Base-by-base conservation (phyloP, 1,140 invertebrate genomes). In the Megalopta genalis region DNA sequence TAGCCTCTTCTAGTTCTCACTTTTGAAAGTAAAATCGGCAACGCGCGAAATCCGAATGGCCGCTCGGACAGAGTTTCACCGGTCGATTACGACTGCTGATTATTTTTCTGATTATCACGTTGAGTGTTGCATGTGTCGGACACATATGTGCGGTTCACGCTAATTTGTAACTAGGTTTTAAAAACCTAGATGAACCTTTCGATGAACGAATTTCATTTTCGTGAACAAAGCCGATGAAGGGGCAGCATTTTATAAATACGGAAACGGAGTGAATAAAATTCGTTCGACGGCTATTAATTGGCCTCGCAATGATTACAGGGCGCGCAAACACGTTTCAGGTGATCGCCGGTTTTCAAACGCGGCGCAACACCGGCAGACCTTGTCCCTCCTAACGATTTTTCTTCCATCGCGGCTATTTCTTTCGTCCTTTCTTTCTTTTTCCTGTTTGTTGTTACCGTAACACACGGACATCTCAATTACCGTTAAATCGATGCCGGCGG, bases 21-120 rank as follows among this genome's bases (percentile, higher is more conserved):
- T 77, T 77, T 77, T 46, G 68, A 77, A 77, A 77, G 76, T 64
- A 71, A 71, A 77, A 72, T 1, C 37, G n/a, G 21, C 32, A n/a
- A 21, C 12, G 27, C 10, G 27, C 42, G 37, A 14, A 39, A 37
- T 18, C n/a, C 18, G 14, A 18, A 2, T 7, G 21, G 10, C 23
- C 10, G 18, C 1, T 12, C 21, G 42, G 25, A 1, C 52, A 60
- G 57, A 67, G 46, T 4, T 66, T 21, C 25, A 39, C 32, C 2
- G 12, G 32, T 32, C 32, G 32, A 32, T 32, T 32, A 32, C 32
- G 32, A 32, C 32, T 32, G 32, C 4, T 32, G 32, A 32, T 32
- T 32, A 32, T 32, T 32, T 32, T 32, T 32, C 32, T 32, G 32
- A 4, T 32, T 32, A 32, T 32, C 32, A 32, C 32, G 4, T 32